These are phyloP conservation scores for Diceros bicornis DNA, from an alignment of 2,797 vertebrate species.

Conservation along the genomic window DNA sequence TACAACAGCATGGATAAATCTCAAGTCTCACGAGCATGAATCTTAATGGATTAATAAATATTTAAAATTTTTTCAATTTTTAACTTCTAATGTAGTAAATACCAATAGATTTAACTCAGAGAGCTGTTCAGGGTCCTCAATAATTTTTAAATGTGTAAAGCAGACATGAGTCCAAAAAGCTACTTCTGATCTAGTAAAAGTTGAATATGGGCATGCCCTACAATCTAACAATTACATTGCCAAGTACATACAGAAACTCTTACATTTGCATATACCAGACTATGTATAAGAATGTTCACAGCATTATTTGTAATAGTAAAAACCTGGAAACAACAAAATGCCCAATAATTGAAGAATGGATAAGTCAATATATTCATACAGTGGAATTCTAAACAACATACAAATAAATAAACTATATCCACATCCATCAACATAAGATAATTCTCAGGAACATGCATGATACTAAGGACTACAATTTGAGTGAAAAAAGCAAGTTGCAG, in stretches of 20 bases:
- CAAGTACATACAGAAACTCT: background rate
- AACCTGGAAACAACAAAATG: background rate
- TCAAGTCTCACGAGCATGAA: background rate
- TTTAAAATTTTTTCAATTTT: constrained; percentile 26
- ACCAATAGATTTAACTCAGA: constrained; percentile 19
- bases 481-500: background rate
- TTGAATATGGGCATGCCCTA: background rate
- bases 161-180: background rate
- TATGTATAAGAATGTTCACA: background rate
- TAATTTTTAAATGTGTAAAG: constrained; percentile 15
- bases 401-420: constrained; percentile 27
- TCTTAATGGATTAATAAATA: background rate
- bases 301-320: background rate
- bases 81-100: constrained; percentile 31
- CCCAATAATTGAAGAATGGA: background rate
- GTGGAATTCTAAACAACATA: constrained; percentile 41
- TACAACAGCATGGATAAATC: background rate
- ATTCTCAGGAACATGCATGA: background rate
- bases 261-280: background rate
- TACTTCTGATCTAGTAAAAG: background rate
- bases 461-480: background rate
- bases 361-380: background rate
- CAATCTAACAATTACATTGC: constrained; percentile 1
- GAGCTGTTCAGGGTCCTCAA: background rate
- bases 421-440: background rate